Base-by-base conservation (phyloP, 2,797 vertebrate genomes). In the Eospalax fontanierii region DNA sequence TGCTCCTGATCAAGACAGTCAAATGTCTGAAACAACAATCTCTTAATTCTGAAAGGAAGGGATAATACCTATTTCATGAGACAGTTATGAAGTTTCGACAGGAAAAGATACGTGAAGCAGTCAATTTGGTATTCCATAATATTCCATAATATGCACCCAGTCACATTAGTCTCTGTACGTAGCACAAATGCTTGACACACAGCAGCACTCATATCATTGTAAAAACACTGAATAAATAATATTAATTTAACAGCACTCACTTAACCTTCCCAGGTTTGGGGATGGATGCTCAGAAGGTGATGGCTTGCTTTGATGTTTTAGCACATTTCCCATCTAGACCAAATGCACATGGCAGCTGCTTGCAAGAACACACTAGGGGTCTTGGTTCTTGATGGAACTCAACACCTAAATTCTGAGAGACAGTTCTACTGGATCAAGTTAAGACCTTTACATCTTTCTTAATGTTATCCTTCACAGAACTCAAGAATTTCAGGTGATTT, bases 1-100 rank as follows among this genome's bases (percentile, higher is more conserved):
- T 70, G 66, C 61, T 50, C 70, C 59, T 66, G 71, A 19, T 38
- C 8, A 24, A 82, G 74, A 88, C 54, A 68, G 61, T 43, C 40
- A 46, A 66, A 46, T 40, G 85, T 65, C n/a, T 59, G 57, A 95
- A 94, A 76, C n/a, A 46, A 76, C 22, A n/a, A 21, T 79, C 70
- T 73, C 73, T 93, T 73, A 66, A 89, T 88, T 85, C 91, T 38
- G 70, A 91, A 81, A 91, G 9, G 65, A 95, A 78, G n/a, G 54
- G 38, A 14, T 16, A 68, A 94, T 93, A 97, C 90, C 95, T 94
- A 96, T 93, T 94, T 95, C 81, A 15, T 22, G 71, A 87, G 78
- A 83, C 61, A 74, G 74, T 91, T 83, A 87, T 91, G 95, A 90
- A 54, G 85, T 92, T 81, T 78, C 94, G 94, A 91, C 0, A 68